These are phyloP conservation scores for Amiota mariae DNA, from an alignment of 2,888 invertebrate genomes.

Conservation along the genomic window DNA sequence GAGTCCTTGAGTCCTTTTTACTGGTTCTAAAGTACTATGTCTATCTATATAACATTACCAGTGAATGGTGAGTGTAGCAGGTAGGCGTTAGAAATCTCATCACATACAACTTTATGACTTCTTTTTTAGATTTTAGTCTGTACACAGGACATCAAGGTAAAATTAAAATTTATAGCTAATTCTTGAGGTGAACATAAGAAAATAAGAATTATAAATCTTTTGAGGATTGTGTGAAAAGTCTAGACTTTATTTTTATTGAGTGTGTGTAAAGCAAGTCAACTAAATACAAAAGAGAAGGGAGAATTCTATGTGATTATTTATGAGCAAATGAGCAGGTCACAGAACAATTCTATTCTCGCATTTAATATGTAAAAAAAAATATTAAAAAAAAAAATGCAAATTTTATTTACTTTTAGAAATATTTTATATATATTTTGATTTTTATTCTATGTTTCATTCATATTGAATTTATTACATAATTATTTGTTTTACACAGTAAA, in stretches of 20 bases:
- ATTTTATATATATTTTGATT: constrained; percentile 35
- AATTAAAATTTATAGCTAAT: constrained; percentile 67
- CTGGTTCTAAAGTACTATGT: no score
- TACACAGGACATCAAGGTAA: constrained; percentile 56
- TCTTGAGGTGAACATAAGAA: constrained; percentile 47
- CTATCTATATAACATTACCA: no score
- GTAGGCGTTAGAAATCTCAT: not conserved
- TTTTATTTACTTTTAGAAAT: constrained; percentile 34
- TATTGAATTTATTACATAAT: not conserved
- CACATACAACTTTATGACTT: constrained; percentile 16
- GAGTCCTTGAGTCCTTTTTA: no score
- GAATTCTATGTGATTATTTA: no score
- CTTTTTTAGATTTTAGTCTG: constrained; percentile 34
- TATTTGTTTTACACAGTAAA: constrained; percentile 32
- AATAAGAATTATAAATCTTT: not conserved
- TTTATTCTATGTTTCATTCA: not conserved
- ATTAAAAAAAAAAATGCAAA: constrained; percentile 18
- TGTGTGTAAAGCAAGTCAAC: not conserved
- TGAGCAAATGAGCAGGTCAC: no score
- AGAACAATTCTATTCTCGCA: no score
- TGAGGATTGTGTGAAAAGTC: not conserved
- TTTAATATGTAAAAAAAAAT: constrained; percentile 29
- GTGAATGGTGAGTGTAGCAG: constrained; percentile 1
- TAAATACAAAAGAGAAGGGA: no score
- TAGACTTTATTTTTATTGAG: constrained; percentile 36